Evolutionary conservation across 2,113 vertebrate genomes (phyloP).

Genomic region (Alaudala cheleensis): DNA sequence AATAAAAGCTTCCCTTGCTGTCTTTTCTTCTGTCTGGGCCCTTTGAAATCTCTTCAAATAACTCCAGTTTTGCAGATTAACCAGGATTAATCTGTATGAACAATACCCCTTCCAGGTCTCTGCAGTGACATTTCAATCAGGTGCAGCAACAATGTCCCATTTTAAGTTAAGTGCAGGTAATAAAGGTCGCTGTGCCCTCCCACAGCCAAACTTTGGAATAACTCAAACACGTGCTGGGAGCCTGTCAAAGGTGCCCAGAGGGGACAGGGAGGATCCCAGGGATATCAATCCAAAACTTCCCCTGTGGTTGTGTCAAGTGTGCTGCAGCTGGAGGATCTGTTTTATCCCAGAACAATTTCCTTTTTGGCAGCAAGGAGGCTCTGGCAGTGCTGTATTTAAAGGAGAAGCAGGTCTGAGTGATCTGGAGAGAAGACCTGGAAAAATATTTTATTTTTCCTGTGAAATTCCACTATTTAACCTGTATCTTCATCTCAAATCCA

Average conservation of each 20-base stretch:
- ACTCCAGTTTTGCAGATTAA: neutral
- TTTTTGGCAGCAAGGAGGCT: neutral
- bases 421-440: neutral
- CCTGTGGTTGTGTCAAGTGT: neutral
- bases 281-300: neutral
- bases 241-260: neutral
- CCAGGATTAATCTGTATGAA: neutral
- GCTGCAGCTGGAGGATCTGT: neutral
- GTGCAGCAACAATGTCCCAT: neutral
- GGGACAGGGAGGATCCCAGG: neutral
- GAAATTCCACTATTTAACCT: neutral
- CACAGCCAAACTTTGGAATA: neutral
- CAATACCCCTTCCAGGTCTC: neutral
- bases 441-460: neutral
- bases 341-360: neutral
- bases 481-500: neutral
- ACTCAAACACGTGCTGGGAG: neutral
- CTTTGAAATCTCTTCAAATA: neutral
- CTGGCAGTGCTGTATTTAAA: neutral
- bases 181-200: neutral
- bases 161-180: neutral
- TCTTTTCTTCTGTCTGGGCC: neutral
- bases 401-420: neutral
- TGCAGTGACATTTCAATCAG: neutral
- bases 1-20: neutral